A percentile compares a stretch with the other conserved stretches of the same genome.
These are phyloP conservation scores for Callocephalon fimbriatum DNA, from an alignment of 2,113 vertebrate genomes.

Conservation along the genomic window DNA sequence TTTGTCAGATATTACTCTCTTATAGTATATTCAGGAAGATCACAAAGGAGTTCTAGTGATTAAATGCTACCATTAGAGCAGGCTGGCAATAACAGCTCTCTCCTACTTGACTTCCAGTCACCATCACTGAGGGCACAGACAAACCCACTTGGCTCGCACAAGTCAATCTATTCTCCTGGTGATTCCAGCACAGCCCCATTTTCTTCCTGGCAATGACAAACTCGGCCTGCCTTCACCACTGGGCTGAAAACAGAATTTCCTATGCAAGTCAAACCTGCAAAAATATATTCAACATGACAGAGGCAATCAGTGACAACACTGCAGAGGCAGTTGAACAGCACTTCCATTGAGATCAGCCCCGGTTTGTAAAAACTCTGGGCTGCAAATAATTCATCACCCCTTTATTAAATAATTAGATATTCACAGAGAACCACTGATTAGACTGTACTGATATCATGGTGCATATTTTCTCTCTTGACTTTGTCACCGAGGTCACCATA, in stretches of 20 bases:
- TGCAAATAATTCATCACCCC: conserved; percentile 39
- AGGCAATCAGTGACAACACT: conserved; percentile 39
- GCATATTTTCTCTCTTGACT: conserved; percentile 54
- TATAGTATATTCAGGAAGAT: background rate
- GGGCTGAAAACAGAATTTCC: conserved; percentile 24
- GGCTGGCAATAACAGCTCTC: background rate
- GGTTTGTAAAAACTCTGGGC: background rate
- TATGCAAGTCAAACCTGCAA: background rate
- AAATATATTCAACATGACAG: conserved; percentile 22
- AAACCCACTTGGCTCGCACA: background rate
- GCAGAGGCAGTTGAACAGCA: background rate
- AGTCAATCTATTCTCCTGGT: background rate
- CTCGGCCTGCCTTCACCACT: background rate
- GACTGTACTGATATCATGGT: background rate
- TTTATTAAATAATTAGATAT: conserved; percentile 65
- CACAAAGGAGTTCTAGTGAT: background rate
- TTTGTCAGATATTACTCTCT: background rate
- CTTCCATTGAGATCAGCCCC: background rate
- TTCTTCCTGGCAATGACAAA: conserved; percentile 13
- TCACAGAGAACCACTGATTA: conserved; percentile 53
- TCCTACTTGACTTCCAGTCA: background rate
- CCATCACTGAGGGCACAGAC: background rate
- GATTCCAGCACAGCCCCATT: background rate
- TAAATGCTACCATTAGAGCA: accelerated
- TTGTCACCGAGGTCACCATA: conserved; percentile 60